phyloP scores from a whole-genome alignment of 1,140 invertebrate genomes.

The Drosophila sucinea region DNA sequence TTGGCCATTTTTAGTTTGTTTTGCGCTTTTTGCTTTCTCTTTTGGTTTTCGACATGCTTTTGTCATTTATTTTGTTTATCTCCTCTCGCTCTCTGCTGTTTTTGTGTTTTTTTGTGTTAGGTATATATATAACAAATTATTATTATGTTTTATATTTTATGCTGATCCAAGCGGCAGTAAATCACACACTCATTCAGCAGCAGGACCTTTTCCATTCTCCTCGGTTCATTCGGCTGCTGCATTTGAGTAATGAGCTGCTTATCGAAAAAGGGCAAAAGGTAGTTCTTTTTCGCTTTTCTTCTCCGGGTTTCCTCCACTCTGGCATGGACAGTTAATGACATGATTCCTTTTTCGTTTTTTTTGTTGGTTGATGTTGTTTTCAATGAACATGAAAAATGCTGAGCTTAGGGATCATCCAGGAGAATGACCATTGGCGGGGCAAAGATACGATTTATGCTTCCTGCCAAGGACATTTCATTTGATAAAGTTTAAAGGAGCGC shows the following conservation, averaged over 20 bases:
- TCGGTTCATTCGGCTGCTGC: conserved; percentile 33
- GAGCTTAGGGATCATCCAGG: conserved; percentile 1
- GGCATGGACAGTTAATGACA: conserved; percentile 1
- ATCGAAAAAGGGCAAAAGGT: conserved; percentile 64
- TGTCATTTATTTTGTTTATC: conserved; percentile 81
- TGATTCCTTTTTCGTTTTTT: neutral
- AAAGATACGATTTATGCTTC: neutral
- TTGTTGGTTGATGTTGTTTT: conserved; percentile 17
- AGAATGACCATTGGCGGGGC: neutral
- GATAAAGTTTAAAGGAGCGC: too few relatives aligned
- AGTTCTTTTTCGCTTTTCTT: conserved; percentile 39
- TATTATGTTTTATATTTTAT: conserved; percentile 73
- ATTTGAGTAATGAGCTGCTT: conserved; percentile 77
- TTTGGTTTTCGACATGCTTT: conserved; percentile 74
- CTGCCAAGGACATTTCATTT: neutral
- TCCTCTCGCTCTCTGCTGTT: conserved; percentile 47
- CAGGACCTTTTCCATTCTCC: conserved; percentile 26
- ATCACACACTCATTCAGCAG: conserved; percentile 46
- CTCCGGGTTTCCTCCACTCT: neutral
- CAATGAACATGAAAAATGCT: conserved; percentile 21
- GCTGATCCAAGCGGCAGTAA: conserved; percentile 71
- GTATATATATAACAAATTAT: conserved; percentile 69
- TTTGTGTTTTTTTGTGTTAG: conserved; percentile 26
- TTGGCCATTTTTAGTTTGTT: conserved; percentile 60
- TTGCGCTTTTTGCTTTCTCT: conserved; percentile 30